phyloP scores from a whole-genome alignment of 2,797 vertebrate species.

The Tauraco hartlaubi region DNA sequence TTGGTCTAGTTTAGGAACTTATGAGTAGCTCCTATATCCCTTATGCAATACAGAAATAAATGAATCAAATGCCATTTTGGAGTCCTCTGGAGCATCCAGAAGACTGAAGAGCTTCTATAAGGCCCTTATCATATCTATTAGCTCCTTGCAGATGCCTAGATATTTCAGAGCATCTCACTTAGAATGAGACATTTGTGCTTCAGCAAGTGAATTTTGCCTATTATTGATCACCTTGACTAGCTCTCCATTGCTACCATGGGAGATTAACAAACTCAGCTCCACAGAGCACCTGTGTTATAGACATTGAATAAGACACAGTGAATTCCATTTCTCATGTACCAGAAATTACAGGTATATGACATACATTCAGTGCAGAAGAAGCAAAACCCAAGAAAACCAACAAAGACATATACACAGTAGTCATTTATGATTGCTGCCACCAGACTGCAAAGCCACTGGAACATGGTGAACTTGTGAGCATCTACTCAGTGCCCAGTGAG shows the following conservation, averaged over 20 bases:
- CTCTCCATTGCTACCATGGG: not conserved
- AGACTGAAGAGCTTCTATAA: not conserved
- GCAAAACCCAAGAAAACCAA: not conserved
- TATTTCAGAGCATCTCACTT: not conserved
- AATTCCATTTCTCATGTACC: not conserved
- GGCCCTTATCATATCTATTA: not conserved
- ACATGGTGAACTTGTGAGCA: not conserved
- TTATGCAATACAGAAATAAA: not conserved
- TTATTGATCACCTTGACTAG: not conserved
- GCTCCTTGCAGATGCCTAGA: not conserved
- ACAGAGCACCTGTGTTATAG: not conserved
- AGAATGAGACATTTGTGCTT: not conserved
- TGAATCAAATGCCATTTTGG: not conserved
- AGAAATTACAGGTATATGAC: not conserved
- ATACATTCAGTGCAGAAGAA: not conserved
- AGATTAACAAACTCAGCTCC: not conserved
- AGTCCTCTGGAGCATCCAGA: not conserved
- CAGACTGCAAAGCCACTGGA: not conserved
- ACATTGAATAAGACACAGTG: not conserved
- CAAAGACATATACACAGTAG: not conserved
- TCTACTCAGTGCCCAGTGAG: not conserved
- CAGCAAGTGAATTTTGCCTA: not conserved
- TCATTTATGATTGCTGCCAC: not conserved
- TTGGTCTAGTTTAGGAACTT: not conserved
- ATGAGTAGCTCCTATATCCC: not conserved